Evolutionary conservation across 2,113 vertebrate species (phyloP), one percentile per base, ranked within the genome.

Genomic region (Phrynosoma platyrhinos): DNA sequence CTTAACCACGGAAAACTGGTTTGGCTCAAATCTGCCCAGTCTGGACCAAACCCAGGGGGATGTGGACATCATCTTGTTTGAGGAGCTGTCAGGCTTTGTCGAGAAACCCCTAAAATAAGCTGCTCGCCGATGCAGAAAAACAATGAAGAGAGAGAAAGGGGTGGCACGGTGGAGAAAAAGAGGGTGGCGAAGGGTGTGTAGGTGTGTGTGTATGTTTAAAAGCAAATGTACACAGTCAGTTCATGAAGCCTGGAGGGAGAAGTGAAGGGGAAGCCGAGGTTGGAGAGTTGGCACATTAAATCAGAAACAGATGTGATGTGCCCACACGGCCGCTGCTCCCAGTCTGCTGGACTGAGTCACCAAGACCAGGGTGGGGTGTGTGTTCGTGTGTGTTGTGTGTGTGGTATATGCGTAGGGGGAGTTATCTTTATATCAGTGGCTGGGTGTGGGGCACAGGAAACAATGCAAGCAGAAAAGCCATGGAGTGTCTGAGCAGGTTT

Each of bases 1-100:
- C 91, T 93, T 95, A 95, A 95, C 96, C 95, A 94, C 90, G 95
- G 95, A 96, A 96, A 96, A 95, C 96, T 97, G 96, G 96, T 96
- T 97, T 96, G 96, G 95, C 96, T 92, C 89, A 40, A 0, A 55
- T 94, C 90, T 78, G 86, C 94, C 94, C 7, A 12, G 92, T 94
- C 89, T 94, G 95, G 96, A 96, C 95, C 92, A 92, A 94, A 84
- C 91, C 68, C 89, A 18, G 94, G 91, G 91, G 83, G 90, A 89
- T 84, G 88, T 69, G 86, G 94, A 92, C 79, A 42, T 0, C 0
- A 47, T 91, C 89, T 2, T 3, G 91, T 92, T 4, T 89, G 30
- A 27, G 2, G 89, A 93, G 80, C 86, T 92, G 92, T 87, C 87
- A 86, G 87, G 77, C 90, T 83, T 87, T 84, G 7, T 9, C 1